These are phyloP conservation scores for Lepidotrigona ventralis DNA, from an alignment of 1,140 invertebrate genomes.

Conservation along the genomic window DNA sequence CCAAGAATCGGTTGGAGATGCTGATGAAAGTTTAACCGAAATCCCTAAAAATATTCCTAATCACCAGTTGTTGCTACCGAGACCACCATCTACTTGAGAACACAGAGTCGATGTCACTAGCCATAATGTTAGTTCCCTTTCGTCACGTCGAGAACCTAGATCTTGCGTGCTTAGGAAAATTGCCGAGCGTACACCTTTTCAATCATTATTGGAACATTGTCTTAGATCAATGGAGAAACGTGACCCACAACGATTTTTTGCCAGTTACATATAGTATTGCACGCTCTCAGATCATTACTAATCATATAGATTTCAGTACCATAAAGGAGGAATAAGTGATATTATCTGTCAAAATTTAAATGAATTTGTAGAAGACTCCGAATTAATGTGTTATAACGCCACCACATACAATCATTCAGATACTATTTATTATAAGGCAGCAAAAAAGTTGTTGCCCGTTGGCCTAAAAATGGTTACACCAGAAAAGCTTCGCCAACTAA, in stretches of 20 bases:
- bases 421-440: slow-evolving; percentile 97
- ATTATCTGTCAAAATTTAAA: slow-evolving; percentile 89
- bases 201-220: no score
- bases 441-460: slow-evolving; percentile 91
- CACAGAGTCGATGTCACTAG: slow-evolving; percentile 54
- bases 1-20: slow-evolving; percentile 78
- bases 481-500: no score
- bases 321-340: slow-evolving; percentile 97
- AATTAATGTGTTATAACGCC: no score
- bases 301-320: slow-evolving; percentile 98
- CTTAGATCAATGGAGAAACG: no score
- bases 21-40: no score
- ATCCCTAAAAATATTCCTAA: no score
- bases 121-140: slow-evolving; percentile 71
- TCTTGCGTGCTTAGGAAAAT: slow-evolving; percentile 86
- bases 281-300: slow-evolving; percentile 94
- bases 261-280: slow-evolving; percentile 98
- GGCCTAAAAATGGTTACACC: slow-evolving; percentile 93
- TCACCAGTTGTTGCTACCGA: no score
- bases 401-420: slow-evolving; percentile 98
- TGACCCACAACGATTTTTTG: slow-evolving; percentile 98
- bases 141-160: slow-evolving; percentile 83
- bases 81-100: slow-evolving; percentile 69
- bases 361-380: no score
- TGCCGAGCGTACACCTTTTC: no score